phyloP scores from a whole-genome alignment of 1,140 invertebrate genomes.

The Drosophila truncata region DNA sequence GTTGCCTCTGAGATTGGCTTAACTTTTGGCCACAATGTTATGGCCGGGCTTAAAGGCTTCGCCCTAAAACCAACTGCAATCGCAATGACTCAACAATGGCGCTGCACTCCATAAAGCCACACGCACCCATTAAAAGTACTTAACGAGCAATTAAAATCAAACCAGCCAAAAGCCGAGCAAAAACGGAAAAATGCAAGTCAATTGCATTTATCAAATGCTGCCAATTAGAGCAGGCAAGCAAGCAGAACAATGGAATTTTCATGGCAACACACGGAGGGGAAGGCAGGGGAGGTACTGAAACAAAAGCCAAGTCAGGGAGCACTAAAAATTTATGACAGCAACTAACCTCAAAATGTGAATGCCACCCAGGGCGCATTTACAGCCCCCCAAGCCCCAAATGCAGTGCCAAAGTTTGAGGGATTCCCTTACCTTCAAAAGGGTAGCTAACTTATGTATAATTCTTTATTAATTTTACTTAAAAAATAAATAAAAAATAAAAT shows the following conservation, averaged over 20 bases:
- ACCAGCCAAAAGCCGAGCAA: conserved; percentile 34
- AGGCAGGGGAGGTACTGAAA: conserved; percentile 14
- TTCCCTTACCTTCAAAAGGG: not conserved
- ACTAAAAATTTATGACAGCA: conserved; percentile 83
- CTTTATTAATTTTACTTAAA: not conserved
- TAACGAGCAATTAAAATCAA: conserved; percentile 77
- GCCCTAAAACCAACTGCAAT: conserved; percentile 10
- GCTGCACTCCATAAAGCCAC: conserved; percentile 32
- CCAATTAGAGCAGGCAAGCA: conserved; percentile 65
- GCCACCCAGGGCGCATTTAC: conserved; percentile 65
- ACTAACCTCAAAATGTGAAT: conserved; percentile 77
- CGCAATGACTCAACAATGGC: conserved; percentile 45
- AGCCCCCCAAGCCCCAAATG: conserved; percentile 47
- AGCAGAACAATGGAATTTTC: conserved; percentile 50
- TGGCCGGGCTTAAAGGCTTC: conserved; percentile 14
- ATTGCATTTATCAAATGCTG: conserved; percentile 80
- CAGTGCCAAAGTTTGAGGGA: conserved; percentile 52
- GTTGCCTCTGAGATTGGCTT: conserved; percentile 41
- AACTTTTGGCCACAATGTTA: conserved; percentile 44
- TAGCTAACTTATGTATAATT: too few species aligned
- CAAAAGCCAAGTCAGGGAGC: conserved; percentile 60
- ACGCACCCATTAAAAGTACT: conserved; percentile 67
- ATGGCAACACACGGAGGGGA: not conserved
- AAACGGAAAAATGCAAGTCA: conserved; percentile 51
- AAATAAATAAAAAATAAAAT: not conserved